These are phyloP conservation scores for Alviniconcha marisindica DNA, from an alignment of 1,140 invertebrate genomes.

Conservation along the genomic window DNA sequence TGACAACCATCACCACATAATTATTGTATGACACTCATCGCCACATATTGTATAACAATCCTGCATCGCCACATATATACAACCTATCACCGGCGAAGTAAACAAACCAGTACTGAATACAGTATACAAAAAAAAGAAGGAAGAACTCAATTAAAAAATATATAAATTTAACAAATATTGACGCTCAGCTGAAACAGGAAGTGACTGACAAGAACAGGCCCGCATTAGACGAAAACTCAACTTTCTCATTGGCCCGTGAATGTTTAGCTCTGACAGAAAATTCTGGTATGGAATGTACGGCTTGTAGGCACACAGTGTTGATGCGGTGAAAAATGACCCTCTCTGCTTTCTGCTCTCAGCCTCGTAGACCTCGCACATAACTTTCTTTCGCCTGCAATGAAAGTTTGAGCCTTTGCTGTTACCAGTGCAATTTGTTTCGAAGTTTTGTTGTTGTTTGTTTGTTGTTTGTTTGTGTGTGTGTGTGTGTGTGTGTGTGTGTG, in stretches of 20 bases:
- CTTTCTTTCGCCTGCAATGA: not conserved
- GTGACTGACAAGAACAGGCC: slow-evolving; percentile 8
- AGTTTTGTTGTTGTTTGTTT: not conserved
- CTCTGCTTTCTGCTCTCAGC: not conserved
- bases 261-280: not conserved
- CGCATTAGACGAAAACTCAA: not conserved
- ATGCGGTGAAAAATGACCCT: not conserved
- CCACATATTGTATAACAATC: no score
- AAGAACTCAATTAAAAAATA: no score
- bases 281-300: not conserved
- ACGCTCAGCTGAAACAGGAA: slow-evolving; percentile 1
- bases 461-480: not conserved
- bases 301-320: not conserved
- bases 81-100: no score
- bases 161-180: no score
- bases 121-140: no score
- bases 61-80: no score
- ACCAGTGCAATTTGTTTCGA: no score
- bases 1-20: no score
- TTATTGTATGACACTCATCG: no score
- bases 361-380: not conserved
- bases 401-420: not conserved
- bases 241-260: not conserved
- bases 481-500: slow-evolving; percentile 9
- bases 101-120: no score